A percentile compares a stretch with the other conserved stretches of the same genome.
Evolutionary conservation across 2,888 invertebrate genomes (phyloP).

Genomic region (Thereva unica): DNA sequence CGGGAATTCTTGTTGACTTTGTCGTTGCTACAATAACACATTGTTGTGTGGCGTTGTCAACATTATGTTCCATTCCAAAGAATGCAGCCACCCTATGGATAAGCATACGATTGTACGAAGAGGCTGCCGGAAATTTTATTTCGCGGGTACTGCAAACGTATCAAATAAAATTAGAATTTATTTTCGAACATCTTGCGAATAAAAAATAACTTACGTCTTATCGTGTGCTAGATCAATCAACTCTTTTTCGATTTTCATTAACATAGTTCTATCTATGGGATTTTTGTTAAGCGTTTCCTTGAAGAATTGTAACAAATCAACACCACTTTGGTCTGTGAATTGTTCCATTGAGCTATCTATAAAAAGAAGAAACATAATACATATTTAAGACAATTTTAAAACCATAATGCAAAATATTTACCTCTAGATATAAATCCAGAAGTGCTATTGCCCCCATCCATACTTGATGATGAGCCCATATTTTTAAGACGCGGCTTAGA

Average conservation of each 20-base stretch:
- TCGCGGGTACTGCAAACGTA: constrained; percentile 65
- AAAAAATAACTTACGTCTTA: constrained; percentile 64
- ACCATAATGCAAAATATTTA: constrained; percentile 48
- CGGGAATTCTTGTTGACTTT: constrained; percentile 57
- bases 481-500: constrained; percentile 58
- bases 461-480: constrained; percentile 56
- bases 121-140: constrained; percentile 88
- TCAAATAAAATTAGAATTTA: constrained; percentile 1
- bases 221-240: constrained; percentile 83
- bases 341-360: constrained; percentile 78
- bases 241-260: constrained; percentile 87
- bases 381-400: constrained; percentile 49
- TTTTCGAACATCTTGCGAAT: not conserved
- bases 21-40: constrained; percentile 86
- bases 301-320: constrained; percentile 85
- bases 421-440: constrained; percentile 65
- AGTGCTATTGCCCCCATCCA: constrained; percentile 61
- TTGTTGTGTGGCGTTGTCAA: constrained; percentile 78
- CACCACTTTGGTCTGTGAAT: constrained; percentile 73
- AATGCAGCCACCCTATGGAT: constrained; percentile 92
- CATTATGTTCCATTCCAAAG: constrained; percentile 92
- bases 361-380: constrained; percentile 8
- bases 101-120: constrained; percentile 94
- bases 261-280: constrained; percentile 80
- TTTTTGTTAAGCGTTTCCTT: constrained; percentile 89